phyloP scores from a whole-genome alignment of 2,797 vertebrate species.

The Okamejei kenojei region DNA sequence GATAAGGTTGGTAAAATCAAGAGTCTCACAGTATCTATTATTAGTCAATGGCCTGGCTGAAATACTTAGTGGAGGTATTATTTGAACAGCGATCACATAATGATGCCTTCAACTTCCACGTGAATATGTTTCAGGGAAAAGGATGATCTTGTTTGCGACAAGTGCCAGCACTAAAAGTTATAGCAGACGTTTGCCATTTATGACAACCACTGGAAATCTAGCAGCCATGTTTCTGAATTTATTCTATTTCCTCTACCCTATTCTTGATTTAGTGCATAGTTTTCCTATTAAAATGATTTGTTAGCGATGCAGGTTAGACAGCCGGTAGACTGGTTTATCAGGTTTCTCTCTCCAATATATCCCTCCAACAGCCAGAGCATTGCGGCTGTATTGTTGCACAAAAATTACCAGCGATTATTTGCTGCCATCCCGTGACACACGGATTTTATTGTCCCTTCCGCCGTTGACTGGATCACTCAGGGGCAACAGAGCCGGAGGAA shows the following conservation, averaged over 20 bases:
- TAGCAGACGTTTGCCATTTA: neutral
- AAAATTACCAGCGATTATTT: neutral
- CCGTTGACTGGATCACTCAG: neutral
- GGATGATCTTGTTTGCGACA: slow-evolving; percentile 2
- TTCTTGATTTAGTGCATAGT: slow-evolving; percentile 21
- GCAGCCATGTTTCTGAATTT: slow-evolving; percentile 24
- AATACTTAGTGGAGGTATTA: neutral
- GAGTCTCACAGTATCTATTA: neutral
- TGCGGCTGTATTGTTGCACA: neutral
- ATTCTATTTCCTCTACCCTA: slow-evolving; percentile 15
- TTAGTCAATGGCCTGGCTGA: neutral
- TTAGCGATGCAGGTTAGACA: neutral
- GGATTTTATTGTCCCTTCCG: neutral
- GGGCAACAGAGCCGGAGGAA: neutral
- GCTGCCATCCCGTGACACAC: neutral
- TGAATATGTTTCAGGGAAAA: neutral
- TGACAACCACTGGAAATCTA: slow-evolving; percentile 34
- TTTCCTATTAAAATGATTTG: neutral
- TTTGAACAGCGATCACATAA: neutral
- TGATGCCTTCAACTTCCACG: neutral
- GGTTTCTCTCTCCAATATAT: slow-evolving; percentile 23
- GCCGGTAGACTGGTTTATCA: neutral
- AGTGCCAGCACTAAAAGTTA: neutral
- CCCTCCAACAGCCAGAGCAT: neutral
- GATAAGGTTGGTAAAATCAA: neutral